Conservation (phyloP, 1,140 invertebrate genomes). For the Eupristina koningsbergeri region DNA sequence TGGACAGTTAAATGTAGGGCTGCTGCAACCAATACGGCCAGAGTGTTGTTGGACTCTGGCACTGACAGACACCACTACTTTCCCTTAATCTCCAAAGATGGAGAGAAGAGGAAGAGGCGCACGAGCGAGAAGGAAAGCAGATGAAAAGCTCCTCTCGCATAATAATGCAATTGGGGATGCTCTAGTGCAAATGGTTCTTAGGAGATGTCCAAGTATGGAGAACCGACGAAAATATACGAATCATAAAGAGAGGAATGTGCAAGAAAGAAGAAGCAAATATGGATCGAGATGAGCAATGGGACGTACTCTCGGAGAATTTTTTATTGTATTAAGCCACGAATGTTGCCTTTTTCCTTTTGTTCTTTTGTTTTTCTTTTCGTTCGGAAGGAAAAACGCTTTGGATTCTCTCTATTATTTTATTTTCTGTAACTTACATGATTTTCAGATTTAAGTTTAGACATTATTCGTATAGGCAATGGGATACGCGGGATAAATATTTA, state of each 20-base stretch:
- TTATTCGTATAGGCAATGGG: background rate
- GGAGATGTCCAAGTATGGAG: slow-evolving; percentile 47
- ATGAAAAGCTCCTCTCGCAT: slow-evolving; percentile 38
- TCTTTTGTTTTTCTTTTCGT: background rate
- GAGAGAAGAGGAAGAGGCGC: background rate
- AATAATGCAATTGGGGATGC: slow-evolving; percentile 59
- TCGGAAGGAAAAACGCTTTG: background rate
- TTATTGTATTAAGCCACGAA: slow-evolving; percentile 21
- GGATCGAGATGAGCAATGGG: slow-evolving; percentile 21
- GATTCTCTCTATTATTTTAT: background rate
- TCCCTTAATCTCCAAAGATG: slow-evolving; percentile 41
- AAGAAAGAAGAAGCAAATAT: slow-evolving; percentile 43
- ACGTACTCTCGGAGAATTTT: slow-evolving; percentile 35
- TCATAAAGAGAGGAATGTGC: slow-evolving; percentile 46
- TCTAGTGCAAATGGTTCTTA: slow-evolving; percentile 59
- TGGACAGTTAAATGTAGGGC: no score
- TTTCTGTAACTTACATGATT: background rate
- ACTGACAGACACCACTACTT: slow-evolving; percentile 11
- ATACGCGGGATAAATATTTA: no score
- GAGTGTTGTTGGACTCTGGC: background rate
- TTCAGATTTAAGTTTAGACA: background rate
- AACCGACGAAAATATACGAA: slow-evolving; percentile 6
- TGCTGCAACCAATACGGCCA: background rate
- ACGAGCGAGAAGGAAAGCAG: background rate
- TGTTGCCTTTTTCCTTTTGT: background rate